Conservation (phyloP, 2,888 invertebrate species). For the Drosophila austrosaltans region DNA sequence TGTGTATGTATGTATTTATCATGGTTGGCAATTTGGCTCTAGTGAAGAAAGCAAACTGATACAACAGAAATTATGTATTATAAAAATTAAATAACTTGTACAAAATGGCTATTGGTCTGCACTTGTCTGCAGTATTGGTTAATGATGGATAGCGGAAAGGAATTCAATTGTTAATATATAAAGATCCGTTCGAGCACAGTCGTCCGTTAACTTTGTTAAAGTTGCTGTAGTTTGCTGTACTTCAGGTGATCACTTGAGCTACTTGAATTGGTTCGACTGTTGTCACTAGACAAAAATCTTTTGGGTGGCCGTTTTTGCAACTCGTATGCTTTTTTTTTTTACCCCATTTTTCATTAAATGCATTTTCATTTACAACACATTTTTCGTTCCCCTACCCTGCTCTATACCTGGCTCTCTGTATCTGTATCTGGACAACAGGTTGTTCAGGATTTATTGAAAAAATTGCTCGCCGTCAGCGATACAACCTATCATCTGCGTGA, state of each 20-base stretch:
- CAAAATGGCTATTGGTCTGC: background rate
- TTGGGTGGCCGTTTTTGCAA: background rate
- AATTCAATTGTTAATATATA: too few species aligned
- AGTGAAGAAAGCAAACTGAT: conserved; percentile 1
- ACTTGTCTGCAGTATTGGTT: too few species aligned
- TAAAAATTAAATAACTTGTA: background rate
- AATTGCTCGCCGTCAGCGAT: conserved; percentile 88
- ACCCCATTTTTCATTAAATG: conserved; percentile 52
- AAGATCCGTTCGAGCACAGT: too few species aligned
- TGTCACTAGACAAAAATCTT: background rate
- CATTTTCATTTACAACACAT: conserved; percentile 56
- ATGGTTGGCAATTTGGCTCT: background rate
- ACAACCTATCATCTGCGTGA: conserved; percentile 90
- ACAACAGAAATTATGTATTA: background rate
- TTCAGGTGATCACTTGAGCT: background rate
- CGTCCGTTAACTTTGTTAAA: too few species aligned
- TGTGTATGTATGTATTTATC: conserved; percentile 12
- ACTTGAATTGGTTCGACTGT: background rate
- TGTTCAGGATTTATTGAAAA: conserved; percentile 88
- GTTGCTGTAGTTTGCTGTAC: background rate
- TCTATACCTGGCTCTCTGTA: background rate
- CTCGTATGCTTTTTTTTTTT: conserved; percentile 7
- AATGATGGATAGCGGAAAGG: too few species aligned
- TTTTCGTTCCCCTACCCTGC: background rate
- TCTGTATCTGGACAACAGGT: conserved; percentile 84